phyloP scores from a whole-genome alignment of 2,113 vertebrate genomes.

The Mobula hypostoma region DNA sequence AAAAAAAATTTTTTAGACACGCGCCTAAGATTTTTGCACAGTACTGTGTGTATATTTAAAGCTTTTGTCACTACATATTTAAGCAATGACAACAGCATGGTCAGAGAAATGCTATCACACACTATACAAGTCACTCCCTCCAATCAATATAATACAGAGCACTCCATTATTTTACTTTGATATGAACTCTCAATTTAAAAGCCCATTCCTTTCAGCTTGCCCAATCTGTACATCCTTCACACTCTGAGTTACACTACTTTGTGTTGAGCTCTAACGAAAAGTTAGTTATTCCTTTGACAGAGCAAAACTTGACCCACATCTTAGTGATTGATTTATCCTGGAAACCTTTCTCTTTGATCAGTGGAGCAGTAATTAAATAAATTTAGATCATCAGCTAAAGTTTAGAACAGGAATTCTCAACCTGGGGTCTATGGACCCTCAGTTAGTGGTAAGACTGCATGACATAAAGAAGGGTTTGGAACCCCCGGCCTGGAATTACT shows the following conservation, averaged over 20 bases:
- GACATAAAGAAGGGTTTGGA: too few relatives aligned
- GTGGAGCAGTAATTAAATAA: not conserved
- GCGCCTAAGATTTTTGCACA: too few relatives aligned
- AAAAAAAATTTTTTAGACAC: too few relatives aligned
- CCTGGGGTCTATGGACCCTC: too few relatives aligned
- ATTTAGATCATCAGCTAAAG: not conserved
- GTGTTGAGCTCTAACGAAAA: not conserved
- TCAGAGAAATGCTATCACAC: too few relatives aligned
- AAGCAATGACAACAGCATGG: too few relatives aligned
- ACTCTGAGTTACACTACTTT: not conserved
- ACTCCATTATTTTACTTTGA: not conserved
- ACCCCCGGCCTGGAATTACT: not conserved
- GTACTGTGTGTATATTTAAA: too few relatives aligned
- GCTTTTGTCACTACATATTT: too few relatives aligned
- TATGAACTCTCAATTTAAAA: not conserved
- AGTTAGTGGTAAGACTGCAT: too few relatives aligned
- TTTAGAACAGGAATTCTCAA: not conserved
- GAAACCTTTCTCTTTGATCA: not conserved
- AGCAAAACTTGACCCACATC: not conserved
- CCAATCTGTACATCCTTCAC: not conserved
- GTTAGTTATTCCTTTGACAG: too few relatives aligned
- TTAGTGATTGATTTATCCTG: not conserved
- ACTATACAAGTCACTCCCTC: too few relatives aligned
- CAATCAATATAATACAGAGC: not conserved
- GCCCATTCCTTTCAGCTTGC: not conserved